Evolutionary conservation across 2,797 vertebrate species (phyloP).

Genomic region (Psittacula echo): DNA sequence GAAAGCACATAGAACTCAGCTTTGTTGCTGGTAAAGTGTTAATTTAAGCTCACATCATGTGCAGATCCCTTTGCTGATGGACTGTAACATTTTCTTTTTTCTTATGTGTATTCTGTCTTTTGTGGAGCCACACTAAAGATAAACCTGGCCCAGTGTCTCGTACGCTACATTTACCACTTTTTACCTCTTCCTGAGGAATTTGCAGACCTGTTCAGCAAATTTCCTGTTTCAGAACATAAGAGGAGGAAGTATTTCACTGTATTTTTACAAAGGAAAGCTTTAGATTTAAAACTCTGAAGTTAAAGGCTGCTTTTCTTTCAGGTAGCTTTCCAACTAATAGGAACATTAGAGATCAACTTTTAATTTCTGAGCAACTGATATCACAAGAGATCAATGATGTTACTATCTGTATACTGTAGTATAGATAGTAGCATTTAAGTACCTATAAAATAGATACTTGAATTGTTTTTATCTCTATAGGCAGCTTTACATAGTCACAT

Average conservation of each 20-base stretch:
- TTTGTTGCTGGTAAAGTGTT: conserved; percentile 1
- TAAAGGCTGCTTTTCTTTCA: background rate
- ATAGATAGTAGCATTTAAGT: background rate
- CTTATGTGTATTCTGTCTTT: background rate
- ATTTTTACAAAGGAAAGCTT: background rate
- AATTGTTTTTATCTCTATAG: background rate
- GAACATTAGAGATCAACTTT: background rate
- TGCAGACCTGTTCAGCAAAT: background rate
- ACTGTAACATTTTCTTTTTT: background rate
- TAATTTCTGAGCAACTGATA: background rate
- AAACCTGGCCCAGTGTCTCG: background rate
- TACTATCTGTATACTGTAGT: background rate
- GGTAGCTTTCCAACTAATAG: background rate
- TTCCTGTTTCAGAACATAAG: background rate
- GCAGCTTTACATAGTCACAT: background rate
- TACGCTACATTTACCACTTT: background rate
- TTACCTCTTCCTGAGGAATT: background rate
- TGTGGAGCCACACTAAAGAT: background rate
- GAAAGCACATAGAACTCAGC: background rate
- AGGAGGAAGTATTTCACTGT: background rate
- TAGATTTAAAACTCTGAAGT: background rate
- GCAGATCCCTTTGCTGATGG: background rate
- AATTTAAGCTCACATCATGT: background rate
- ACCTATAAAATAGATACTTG: background rate
- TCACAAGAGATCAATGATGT: background rate